Evolutionary conservation across 37 sponge, comb jelly and placozoan genomes (phyloP).

Genomic region (Ephydatia muelleri): DNA sequence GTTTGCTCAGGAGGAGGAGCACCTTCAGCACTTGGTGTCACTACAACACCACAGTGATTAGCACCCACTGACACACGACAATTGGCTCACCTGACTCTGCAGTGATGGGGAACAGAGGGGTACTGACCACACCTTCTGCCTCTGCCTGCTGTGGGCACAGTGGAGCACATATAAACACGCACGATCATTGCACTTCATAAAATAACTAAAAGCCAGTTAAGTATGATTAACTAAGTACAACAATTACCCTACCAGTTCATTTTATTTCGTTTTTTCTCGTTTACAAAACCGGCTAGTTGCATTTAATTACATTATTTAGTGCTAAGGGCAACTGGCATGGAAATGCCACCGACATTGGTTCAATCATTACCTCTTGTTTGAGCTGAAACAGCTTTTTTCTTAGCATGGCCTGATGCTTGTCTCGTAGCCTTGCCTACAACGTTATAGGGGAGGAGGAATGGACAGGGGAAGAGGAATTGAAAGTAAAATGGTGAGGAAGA

Average conservation of each 20-base stretch:
- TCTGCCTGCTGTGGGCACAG: conserved; percentile 42
- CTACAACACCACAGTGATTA: not conserved
- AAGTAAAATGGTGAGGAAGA: not conserved
- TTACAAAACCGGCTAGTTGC: not conserved
- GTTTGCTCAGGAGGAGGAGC: too few relatives aligned
- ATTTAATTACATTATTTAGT: not conserved
- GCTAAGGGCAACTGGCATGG: not conserved
- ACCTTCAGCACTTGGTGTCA: not conserved
- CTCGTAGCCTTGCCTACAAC: conserved; percentile 78
- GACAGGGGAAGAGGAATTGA: not conserved
- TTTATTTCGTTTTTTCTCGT: too few relatives aligned
- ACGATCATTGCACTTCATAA: too few relatives aligned
- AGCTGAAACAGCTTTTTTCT: conserved; percentile 78
- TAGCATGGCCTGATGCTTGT: conserved; percentile 88
- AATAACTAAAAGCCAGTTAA: too few relatives aligned
- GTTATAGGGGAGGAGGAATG: too few relatives aligned
- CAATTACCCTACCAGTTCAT: too few relatives aligned
- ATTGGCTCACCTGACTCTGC: not conserved
- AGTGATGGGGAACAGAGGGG: conserved; percentile 59
- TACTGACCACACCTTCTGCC: conserved; percentile 1
- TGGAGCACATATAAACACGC: not conserved
- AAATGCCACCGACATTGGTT: not conserved
- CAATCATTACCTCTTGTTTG: conserved; percentile 63
- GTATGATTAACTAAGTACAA: too few relatives aligned
- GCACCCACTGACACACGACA: not conserved